Evolutionary conservation across 2,797 vertebrate species (phyloP).

Genomic region (Hylomyscus alleni): DNA sequence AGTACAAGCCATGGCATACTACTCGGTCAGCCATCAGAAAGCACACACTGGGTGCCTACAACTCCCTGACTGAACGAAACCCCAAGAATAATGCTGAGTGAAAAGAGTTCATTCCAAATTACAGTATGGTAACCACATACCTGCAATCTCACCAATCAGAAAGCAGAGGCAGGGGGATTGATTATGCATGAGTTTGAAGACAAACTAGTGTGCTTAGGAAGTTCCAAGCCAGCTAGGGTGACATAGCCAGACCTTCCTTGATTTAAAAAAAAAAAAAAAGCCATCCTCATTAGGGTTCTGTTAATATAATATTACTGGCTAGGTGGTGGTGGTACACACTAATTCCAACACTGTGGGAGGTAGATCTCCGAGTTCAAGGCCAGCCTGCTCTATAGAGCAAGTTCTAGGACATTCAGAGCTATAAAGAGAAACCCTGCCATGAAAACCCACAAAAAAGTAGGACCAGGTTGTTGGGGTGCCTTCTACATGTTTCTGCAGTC

Average conservation of each 20-base stretch:
- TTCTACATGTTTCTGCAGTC: accelerated
- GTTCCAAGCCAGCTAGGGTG: neutral
- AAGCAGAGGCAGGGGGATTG: neutral
- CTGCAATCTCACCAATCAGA: neutral
- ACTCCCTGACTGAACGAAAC: neutral
- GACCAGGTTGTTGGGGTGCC: neutral
- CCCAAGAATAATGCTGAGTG: neutral
- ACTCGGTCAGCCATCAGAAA: neutral
- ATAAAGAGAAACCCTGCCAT: neutral
- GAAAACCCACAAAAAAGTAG: neutral
- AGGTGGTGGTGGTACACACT: neutral
- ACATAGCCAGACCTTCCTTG: neutral
- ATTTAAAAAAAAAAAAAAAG: neutral
- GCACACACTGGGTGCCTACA: neutral
- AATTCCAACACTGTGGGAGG: neutral
- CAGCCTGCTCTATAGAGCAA: neutral
- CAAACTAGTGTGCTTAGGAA: neutral
- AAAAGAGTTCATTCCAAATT: neutral
- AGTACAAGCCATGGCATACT: too few relatives aligned
- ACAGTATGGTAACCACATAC: neutral
- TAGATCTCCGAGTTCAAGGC: neutral
- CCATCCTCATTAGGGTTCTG: neutral
- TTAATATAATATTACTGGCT: neutral
- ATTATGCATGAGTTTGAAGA: neutral
- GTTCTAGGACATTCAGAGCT: neutral